Evolutionary conservation across 2,888 invertebrate genomes (phyloP).

Genomic region (Catotricha subobsoleta): DNA sequence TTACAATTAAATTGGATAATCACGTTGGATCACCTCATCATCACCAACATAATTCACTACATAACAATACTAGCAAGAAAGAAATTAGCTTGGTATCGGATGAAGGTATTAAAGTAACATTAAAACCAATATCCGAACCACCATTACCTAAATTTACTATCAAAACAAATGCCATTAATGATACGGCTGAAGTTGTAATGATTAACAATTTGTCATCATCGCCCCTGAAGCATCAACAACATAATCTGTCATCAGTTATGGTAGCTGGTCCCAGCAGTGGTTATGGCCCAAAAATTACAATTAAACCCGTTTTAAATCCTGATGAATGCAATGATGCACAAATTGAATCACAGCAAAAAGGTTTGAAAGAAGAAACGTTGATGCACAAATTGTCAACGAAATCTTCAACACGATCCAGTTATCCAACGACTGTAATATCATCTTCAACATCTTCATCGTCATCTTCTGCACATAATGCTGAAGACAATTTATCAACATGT

Average conservation of each 20-base stretch:
- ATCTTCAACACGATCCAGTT: not conserved
- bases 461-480: not conserved
- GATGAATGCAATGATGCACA: conserved; percentile 4
- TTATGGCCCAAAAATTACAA: too few species aligned
- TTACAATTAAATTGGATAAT: conserved; percentile 26
- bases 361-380: not conserved
- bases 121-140: conserved; percentile 15
- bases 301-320: too few species aligned
- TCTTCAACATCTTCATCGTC: conserved; percentile 5
- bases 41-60: not conserved
- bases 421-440: conserved; percentile 2
- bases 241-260: not conserved
- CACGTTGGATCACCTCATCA: not conserved
- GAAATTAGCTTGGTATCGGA: conserved; percentile 2
- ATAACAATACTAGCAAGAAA: conserved; percentile 4
- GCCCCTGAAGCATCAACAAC: too few species aligned
- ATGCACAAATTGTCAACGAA: too few species aligned
- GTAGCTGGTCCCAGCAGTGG: not conserved
- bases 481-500: conserved; percentile 3
- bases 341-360: not conserved
- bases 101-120: conserved; percentile 8
- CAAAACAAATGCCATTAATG: conserved; percentile 28
- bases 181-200: conserved; percentile 22
- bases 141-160: conserved; percentile 41
- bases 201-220: conserved; percentile 14